Conservation (phyloP, 2,888 invertebrate genomes). For the Drosophila mettleri region DNA sequence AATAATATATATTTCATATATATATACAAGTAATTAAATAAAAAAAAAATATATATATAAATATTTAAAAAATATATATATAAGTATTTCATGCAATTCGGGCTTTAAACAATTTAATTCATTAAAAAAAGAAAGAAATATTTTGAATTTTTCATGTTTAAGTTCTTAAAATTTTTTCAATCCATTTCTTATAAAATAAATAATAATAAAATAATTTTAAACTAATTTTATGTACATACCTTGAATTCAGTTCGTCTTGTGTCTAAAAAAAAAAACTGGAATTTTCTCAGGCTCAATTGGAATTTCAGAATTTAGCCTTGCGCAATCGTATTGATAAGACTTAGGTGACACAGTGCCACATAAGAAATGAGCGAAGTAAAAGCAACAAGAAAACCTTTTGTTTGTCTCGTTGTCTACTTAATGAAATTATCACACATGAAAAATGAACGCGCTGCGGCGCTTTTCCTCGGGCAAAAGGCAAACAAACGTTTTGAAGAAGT, state of each 20-base stretch:
- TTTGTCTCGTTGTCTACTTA: slow-evolving; percentile 27
- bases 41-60: too few relatives aligned
- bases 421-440: slow-evolving; percentile 53
- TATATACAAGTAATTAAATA: too few relatives aligned
- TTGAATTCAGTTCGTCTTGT: not conserved
- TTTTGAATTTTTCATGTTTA: too few relatives aligned
- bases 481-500: slow-evolving; percentile 39
- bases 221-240: not conserved
- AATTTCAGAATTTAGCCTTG: slow-evolving; percentile 6
- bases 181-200: too few relatives aligned
- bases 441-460: slow-evolving; percentile 26
- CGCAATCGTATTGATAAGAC: slow-evolving; percentile 24
- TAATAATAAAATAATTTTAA: not conserved
- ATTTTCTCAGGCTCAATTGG: slow-evolving; percentile 3
- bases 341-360: slow-evolving; percentile 47
- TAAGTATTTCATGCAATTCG: too few relatives aligned
- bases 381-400: slow-evolving; percentile 40
- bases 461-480: slow-evolving; percentile 37
- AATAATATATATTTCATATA: too few relatives aligned
- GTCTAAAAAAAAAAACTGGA: not conserved
- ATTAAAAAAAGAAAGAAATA: too few relatives aligned
- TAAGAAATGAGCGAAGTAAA: slow-evolving; percentile 14
- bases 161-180: too few relatives aligned
- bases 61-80: too few relatives aligned
- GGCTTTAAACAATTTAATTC: too few relatives aligned